A percentile compares a stretch with the other conserved stretches of the same genome.
phyloP scores from a whole-genome alignment of 2,113 vertebrate species.

The Petroica traversi region DNA sequence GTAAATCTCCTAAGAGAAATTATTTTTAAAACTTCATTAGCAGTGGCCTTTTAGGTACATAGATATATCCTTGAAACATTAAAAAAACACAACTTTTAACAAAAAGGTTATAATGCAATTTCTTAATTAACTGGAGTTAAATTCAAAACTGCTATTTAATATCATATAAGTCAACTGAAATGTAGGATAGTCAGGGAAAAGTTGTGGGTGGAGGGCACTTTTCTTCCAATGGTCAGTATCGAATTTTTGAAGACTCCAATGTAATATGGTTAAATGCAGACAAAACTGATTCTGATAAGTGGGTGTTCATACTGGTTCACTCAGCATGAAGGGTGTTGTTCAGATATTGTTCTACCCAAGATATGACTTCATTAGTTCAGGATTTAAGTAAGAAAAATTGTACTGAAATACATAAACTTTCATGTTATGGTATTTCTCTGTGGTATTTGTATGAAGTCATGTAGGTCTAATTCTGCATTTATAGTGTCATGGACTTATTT shows the following conservation, averaged over 20 bases:
- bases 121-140: not conserved
- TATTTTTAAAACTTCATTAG: not conserved
- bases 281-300: not conserved
- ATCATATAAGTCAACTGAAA: not conserved
- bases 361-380: not conserved
- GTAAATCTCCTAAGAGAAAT: not conserved
- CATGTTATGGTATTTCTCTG: not conserved
- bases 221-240: not conserved
- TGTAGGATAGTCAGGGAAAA: not conserved
- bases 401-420: not conserved
- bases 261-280: fast-evolving
- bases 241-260: not conserved
- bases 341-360: not conserved
- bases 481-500: not conserved
- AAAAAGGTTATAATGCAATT: not conserved
- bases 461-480: not conserved
- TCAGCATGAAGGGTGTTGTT: not conserved
- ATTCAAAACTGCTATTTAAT: not conserved
- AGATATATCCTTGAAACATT: not conserved
- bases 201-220: not conserved
- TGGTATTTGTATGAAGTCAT: not conserved
- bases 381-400: not conserved
- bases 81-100: not conserved
- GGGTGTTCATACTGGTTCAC: not conserved
- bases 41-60: not conserved